These are phyloP conservation scores for Ctenosaura bakeri DNA, from an alignment of 2,797 vertebrate genomes.

Conservation along the genomic window DNA sequence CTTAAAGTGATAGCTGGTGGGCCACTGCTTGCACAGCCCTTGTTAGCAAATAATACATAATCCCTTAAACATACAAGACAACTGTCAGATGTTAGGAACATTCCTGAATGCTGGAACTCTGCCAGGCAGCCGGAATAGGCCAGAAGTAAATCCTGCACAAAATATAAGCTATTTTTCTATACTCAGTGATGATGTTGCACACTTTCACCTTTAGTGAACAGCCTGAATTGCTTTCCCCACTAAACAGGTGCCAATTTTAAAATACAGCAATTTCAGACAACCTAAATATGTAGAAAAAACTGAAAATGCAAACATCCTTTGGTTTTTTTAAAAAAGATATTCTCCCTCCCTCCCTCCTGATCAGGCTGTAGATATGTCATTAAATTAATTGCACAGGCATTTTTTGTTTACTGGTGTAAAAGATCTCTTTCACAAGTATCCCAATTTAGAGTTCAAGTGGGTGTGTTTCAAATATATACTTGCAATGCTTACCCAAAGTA, in stretches of 20 bases:
- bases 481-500: no score
- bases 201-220: neutral
- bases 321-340: neutral
- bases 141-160: conserved; percentile 42
- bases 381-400: neutral
- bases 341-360: neutral
- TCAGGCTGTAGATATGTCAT: neutral
- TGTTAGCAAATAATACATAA: conserved; percentile 72
- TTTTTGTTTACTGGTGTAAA: no score
- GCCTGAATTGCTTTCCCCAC: neutral
- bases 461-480: no score
- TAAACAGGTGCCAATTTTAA: no score
- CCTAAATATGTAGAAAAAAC: neutral
- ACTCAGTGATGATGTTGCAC: neutral
- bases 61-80: conserved; percentile 60
- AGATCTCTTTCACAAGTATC: no score
- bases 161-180: conserved; percentile 4
- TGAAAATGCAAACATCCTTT: neutral
- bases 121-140: conserved; percentile 67
- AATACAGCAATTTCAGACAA: neutral
- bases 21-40: conserved; percentile 58
- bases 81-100: conserved; percentile 55
- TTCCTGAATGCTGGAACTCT: conserved; percentile 48
- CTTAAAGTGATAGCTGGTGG: conserved; percentile 48
- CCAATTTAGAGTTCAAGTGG: no score